These are phyloP conservation scores for Alcis repandata DNA, from an alignment of 2,888 invertebrate species.

Conservation along the genomic window DNA sequence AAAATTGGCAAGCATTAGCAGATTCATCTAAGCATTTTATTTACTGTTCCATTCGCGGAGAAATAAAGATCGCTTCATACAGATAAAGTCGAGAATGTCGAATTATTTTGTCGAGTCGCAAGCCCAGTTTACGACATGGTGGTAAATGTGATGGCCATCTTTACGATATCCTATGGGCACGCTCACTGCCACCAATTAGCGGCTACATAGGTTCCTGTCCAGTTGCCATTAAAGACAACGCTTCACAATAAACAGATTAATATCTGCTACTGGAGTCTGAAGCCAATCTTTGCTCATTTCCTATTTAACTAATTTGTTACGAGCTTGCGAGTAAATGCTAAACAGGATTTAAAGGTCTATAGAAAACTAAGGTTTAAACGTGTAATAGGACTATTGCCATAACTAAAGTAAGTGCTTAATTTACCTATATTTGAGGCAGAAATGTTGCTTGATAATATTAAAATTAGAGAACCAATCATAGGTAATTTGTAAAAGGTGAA, in stretches of 20 bases:
- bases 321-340: not conserved
- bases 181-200: constrained; percentile 32
- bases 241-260: constrained; percentile 21
- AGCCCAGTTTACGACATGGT: constrained; percentile 38
- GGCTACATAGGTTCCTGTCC: constrained; percentile 23
- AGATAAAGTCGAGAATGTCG: constrained; percentile 30
- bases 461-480: not conserved
- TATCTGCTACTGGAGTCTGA: constrained; percentile 20
- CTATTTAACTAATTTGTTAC: not conserved
- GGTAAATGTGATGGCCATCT: constrained; percentile 42
- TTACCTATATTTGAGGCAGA: too few species aligned
- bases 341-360: not conserved
- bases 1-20: constrained; percentile 26
- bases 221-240: constrained; percentile 23
- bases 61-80: constrained; percentile 27
- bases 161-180: constrained; percentile 44
- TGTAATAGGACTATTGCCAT: not conserved
- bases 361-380: not conserved
- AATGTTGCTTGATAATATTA: not conserved
- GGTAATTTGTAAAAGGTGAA: not conserved
- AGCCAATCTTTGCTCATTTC: not conserved
- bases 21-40: constrained; percentile 32
- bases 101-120: constrained; percentile 30
- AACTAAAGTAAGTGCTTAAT: not conserved
- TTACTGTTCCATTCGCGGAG: constrained; percentile 28